These are phyloP conservation scores for Petrocephalus schoutedeni DNA, from an alignment of 2,797 vertebrate species.

Conservation along the genomic window DNA sequence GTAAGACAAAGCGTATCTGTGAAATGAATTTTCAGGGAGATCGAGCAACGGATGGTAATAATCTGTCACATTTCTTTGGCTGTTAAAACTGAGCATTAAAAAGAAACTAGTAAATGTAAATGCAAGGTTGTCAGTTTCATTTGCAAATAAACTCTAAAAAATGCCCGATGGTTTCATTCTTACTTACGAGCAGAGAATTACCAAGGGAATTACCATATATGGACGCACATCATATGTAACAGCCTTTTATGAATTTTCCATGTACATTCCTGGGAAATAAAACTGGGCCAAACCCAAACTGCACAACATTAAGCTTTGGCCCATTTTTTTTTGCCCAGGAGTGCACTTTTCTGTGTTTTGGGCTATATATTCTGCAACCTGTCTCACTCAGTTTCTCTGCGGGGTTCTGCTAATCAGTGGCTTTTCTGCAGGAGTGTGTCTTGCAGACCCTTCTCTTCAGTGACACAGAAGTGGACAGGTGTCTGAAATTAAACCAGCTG, in stretches of 20 bases:
- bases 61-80: conserved; percentile 10
- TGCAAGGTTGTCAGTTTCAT: background rate
- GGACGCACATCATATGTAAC: background rate
- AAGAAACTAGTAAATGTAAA: conserved; percentile 2
- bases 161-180: background rate
- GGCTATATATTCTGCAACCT: background rate
- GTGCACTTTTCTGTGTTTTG: background rate
- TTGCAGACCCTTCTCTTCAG: background rate
- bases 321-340: background rate
- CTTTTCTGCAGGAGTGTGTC: background rate
- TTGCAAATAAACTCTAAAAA: background rate
- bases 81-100: background rate
- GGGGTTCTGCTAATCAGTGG: background rate
- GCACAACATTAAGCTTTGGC: background rate
- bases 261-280: background rate
- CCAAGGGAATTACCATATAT: background rate
- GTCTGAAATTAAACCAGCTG: background rate
- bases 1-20: background rate
- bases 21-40: conserved; percentile 3
- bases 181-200: background rate
- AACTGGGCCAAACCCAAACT: background rate
- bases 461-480: conserved; percentile 11
- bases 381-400: background rate
- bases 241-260: background rate
- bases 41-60: background rate